phyloP scores from a whole-genome alignment of 1,140 invertebrate species.

The Aphidius ervi region DNA sequence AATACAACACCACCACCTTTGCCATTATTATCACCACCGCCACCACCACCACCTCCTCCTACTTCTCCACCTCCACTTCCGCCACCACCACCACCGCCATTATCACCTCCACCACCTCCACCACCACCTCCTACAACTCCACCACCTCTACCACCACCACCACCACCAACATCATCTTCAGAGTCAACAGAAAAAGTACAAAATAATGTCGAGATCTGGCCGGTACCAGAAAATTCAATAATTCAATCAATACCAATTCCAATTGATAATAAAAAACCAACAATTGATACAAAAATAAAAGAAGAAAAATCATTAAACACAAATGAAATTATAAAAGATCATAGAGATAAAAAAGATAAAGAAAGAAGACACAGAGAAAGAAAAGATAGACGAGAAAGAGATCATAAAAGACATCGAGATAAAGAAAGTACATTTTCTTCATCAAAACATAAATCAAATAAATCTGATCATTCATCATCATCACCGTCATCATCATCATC shows the following conservation, averaged over 20 bases:
- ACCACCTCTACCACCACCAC: background rate
- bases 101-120: conserved; percentile 12
- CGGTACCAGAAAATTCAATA: background rate
- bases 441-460: background rate
- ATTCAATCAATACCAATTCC: background rate
- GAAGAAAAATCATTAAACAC: conserved; percentile 1
- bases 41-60: conserved; percentile 15
- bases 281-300: conserved; percentile 22
- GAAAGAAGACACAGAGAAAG: conserved; percentile 34
- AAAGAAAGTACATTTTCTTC: conserved; percentile 28
- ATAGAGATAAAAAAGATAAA: conserved; percentile 30
- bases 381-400: conserved; percentile 27
- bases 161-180: background rate
- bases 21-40: background rate
- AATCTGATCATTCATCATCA: conserved; percentile 26
- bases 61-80: conserved; percentile 14
- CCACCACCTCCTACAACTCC: conserved; percentile 7
- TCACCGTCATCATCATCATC: conserved; percentile 15
- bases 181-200: too few species aligned
- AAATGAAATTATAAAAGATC: conserved; percentile 16
- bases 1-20: conserved; percentile 4
- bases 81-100: conserved; percentile 6
- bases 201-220: background rate
- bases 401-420: conserved; percentile 34
- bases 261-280: conserved; percentile 20